A percentile compares a stretch with the other conserved stretches of the same genome.
Evolutionary conservation across 2,797 vertebrate species (phyloP).

Genomic region (Bovichtus diacanthus): DNA sequence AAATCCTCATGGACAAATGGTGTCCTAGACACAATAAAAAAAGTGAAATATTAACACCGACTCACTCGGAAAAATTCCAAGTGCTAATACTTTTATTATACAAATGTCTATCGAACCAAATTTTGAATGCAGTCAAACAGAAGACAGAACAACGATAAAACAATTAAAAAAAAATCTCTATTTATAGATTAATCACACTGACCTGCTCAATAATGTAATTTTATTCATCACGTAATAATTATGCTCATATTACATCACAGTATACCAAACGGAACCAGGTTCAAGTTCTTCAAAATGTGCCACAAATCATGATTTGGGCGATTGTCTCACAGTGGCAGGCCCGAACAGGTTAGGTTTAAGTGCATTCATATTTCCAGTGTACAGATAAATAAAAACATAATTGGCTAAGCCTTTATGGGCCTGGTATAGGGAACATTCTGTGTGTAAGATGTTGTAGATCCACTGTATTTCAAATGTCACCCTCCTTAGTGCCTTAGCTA

Average conservation of each 20-base stretch:
- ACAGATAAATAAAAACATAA: background rate
- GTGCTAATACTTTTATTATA: too few relatives aligned
- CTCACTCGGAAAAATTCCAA: too few relatives aligned
- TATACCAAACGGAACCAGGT: background rate
- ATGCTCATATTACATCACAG: background rate
- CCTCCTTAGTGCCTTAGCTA: conserved; percentile 42
- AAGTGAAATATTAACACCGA: background rate
- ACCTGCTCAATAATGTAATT: background rate
- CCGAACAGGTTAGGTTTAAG: background rate
- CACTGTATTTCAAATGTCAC: conserved; percentile 75
- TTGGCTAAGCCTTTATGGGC: background rate
- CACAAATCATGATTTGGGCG: accelerated
- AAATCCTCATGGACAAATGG: background rate
- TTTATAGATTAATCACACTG: background rate
- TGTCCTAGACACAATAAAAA: background rate
- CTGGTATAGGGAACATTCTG: background rate
- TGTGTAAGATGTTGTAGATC: conserved; percentile 37
- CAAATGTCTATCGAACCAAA: too few relatives aligned
- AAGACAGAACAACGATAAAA: too few relatives aligned
- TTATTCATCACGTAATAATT: background rate
- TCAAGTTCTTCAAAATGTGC: background rate
- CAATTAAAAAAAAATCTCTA: too few relatives aligned
- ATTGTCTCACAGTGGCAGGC: too few relatives aligned
- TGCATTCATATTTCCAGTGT: background rate
- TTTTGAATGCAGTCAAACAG: too few relatives aligned